Conservation (phyloP, 2,797 vertebrate species). For the Sciurus vulgaris region DNA sequence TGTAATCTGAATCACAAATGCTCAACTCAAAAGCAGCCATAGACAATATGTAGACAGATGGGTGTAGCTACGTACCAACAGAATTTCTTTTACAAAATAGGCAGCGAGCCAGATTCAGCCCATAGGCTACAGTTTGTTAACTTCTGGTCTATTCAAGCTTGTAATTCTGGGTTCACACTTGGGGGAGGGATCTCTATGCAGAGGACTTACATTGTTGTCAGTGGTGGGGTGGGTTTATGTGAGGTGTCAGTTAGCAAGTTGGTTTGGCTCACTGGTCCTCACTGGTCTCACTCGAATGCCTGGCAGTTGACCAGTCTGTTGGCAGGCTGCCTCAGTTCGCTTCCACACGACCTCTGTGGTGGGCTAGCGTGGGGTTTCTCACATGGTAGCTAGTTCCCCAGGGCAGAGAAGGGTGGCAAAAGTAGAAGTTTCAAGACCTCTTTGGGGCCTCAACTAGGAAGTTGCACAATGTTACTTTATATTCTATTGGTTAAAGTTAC, state of each 20-base stretch:
- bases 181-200: not conserved
- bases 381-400: not conserved
- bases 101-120: not conserved
- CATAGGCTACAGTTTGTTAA: not conserved
- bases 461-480: not conserved
- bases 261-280: not conserved
- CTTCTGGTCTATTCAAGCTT: not conserved
- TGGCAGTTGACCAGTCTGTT: not conserved
- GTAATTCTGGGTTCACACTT: not conserved
- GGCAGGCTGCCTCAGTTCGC: not conserved
- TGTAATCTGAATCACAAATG: not conserved
- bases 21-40: not conserved
- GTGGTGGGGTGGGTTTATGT: not conserved
- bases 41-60: not conserved
- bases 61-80: not conserved
- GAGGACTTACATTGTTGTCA: not conserved
- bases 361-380: not conserved
- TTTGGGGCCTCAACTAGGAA: conserved; percentile 34
- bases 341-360: not conserved
- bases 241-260: not conserved
- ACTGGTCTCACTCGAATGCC: not conserved
- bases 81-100: conserved; percentile 16
- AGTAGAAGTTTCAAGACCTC: conserved; percentile 9
- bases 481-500: not conserved
- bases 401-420: not conserved